Base-by-base conservation (phyloP, 2,797 vertebrate species). In the Florisuga fusca region DNA sequence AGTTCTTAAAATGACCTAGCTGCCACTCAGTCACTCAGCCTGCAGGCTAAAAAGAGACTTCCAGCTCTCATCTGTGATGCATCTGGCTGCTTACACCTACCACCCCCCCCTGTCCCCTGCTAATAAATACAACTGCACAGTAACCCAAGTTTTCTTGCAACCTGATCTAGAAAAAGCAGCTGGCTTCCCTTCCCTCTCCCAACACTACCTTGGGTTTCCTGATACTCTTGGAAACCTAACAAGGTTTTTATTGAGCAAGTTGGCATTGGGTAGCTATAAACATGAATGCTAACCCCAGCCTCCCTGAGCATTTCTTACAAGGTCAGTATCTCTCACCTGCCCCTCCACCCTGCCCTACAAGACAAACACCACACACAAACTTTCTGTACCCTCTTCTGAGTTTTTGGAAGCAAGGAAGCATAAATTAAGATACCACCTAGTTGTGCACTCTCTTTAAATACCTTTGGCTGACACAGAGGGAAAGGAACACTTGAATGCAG, bases 151-250 rank as follows among this genome's bases (percentile, higher is more conserved):
- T 91, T 89, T 90, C 69, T 86, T 90, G 84, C 76, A 89, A 91
- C 31, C 8, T 67, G 25, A 93, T 71, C 82, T 81, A 72, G 78
- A 69, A 89, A 94, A 93, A 90, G 64, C 50, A 94, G 61, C 55
- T 88, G 71, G 41, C 34, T 84, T 68, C 76, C 90, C 50, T 83
- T 73, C 59, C 68, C 69, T 89, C 66, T 93, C 61, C 89, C 66
- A 87, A n/a, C 25, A 23, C 71, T 50, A 38, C 63, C 48, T 15
- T 71, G 50, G n/a, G 48, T 73, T 95, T 95, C 85, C 94, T 90
- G 54, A 94, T 73, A 75, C 74, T 90, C 85, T 82, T 89, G 86
- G 90, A 94, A 86, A 89, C 29, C 46, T 82, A 86, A 95, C 21
- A 77, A 9, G 33, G 51, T 33, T 84, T 92, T 94, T 45, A 93